Conservation (phyloP, 53 echinoderm and acorn worm genomes). For the Astropecten irregularis region DNA sequence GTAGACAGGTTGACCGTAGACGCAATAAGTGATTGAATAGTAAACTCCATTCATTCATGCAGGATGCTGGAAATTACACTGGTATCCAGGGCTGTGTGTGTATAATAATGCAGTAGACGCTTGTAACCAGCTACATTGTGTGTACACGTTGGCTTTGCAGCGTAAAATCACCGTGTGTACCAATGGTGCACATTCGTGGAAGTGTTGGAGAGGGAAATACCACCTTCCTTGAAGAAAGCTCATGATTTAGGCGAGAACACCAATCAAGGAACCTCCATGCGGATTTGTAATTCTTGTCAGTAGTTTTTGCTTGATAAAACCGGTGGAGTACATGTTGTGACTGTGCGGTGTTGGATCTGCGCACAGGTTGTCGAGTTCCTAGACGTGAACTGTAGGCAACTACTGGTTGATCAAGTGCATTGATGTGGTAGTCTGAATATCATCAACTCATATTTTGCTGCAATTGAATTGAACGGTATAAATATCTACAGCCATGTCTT, state of each 20-base stretch:
- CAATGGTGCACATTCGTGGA: background rate
- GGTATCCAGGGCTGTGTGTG: slow-evolving; percentile 1
- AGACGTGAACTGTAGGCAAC: background rate
- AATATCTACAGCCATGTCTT: slow-evolving; percentile 15
- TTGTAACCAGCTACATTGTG: background rate
- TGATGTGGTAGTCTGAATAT: no score
- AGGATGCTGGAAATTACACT: slow-evolving; percentile 48
- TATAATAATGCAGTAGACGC: background rate
- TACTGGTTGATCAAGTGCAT: no score
- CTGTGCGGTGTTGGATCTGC: no score
- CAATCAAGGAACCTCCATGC: no score
- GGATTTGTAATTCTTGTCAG: background rate
- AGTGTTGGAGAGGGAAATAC: background rate
- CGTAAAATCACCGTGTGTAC: no score
- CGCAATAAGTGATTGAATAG: slow-evolving; percentile 39
- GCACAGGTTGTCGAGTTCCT: slow-evolving; percentile 29
- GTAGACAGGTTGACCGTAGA: background rate
- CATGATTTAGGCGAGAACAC: no score
- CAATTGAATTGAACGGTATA: no score
- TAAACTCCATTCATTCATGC: slow-evolving; percentile 13
- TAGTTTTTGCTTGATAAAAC: background rate
- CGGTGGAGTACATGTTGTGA: no score
- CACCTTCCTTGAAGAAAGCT: no score
- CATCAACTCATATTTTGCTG: no score
- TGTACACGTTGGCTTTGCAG: slow-evolving; percentile 10